These are phyloP conservation scores for Ryuthela nishihirai DNA, from an alignment of 2,888 invertebrate genomes.

Conservation along the genomic window DNA sequence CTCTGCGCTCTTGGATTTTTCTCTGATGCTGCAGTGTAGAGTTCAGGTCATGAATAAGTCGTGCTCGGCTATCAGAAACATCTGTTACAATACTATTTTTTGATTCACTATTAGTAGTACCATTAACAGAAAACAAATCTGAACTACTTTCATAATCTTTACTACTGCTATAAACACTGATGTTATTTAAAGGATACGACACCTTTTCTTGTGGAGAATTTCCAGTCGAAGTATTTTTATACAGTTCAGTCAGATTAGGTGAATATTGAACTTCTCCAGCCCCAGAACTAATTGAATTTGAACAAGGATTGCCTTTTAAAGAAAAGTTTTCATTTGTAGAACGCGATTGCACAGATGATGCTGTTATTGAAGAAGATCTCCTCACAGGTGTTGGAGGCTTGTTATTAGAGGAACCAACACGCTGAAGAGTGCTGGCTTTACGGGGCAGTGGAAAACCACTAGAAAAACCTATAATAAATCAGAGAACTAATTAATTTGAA, in stretches of 20 bases:
- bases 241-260: constrained; percentile 22
- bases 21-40: constrained; percentile 58
- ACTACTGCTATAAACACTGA: constrained; percentile 7
- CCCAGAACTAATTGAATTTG: constrained; percentile 16
- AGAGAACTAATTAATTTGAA: too few relatives aligned
- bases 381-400: constrained; percentile 81
- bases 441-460: constrained; percentile 19
- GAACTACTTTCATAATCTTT: constrained; percentile 5
- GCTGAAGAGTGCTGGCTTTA: constrained; percentile 30
- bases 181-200: constrained; percentile 11
- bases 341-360: constrained; percentile 7
- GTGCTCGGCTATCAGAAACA: constrained; percentile 53
- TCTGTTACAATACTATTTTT: constrained; percentile 27
- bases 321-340: not conserved
- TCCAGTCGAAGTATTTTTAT: constrained; percentile 15
- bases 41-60: constrained; percentile 67
- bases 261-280: constrained; percentile 32
- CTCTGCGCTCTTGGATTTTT: constrained; percentile 1
- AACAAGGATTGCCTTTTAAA: not conserved
- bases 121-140: constrained; percentile 4
- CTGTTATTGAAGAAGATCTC: constrained; percentile 59
- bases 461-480: too few relatives aligned
- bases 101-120: constrained; percentile 4
- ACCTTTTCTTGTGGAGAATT: constrained; percentile 21
- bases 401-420: constrained; percentile 22